These are phyloP conservation scores for Mylabris phalerata DNA, from an alignment of 1,140 invertebrate species.

Conservation along the genomic window DNA sequence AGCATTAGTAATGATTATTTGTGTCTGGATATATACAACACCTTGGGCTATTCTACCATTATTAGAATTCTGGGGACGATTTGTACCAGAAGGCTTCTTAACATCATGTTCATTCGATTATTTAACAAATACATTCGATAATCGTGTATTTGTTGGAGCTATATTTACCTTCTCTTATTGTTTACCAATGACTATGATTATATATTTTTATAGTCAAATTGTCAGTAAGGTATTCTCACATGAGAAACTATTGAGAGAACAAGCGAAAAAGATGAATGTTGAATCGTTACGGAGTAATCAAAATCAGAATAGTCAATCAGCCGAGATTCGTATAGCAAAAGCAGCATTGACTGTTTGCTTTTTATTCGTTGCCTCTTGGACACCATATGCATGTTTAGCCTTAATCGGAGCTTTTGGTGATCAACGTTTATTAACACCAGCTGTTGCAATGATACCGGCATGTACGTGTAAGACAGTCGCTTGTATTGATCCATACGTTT, in stretches of 20 bases:
- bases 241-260: conserved; percentile 73
- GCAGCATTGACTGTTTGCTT: conserved; percentile 78
- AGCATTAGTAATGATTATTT: conserved; percentile 62
- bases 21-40: conserved; percentile 69
- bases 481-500: conserved; percentile 80
- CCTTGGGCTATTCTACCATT: conserved; percentile 74
- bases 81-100: conserved; percentile 76
- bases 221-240: conserved; percentile 79
- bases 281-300: conserved; percentile 73
- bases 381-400: conserved; percentile 69
- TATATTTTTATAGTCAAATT: conserved; percentile 81
- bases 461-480: conserved; percentile 79
- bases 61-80: conserved; percentile 73
- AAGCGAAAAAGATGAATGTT: conserved; percentile 89
- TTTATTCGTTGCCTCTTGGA: conserved; percentile 77
- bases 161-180: conserved; percentile 74
- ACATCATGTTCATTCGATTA: conserved; percentile 81
- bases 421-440: conserved; percentile 67
- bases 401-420: conserved; percentile 81
- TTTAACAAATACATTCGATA: conserved; percentile 67
- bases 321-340: conserved; percentile 78
- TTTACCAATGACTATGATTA: conserved; percentile 69
- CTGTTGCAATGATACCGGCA: conserved; percentile 80
- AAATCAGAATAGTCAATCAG: conserved; percentile 59
- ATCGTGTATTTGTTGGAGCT: conserved; percentile 42